Conservation (phyloP, 1,140 invertebrate species). For the Andricus grossulariae region DNA sequence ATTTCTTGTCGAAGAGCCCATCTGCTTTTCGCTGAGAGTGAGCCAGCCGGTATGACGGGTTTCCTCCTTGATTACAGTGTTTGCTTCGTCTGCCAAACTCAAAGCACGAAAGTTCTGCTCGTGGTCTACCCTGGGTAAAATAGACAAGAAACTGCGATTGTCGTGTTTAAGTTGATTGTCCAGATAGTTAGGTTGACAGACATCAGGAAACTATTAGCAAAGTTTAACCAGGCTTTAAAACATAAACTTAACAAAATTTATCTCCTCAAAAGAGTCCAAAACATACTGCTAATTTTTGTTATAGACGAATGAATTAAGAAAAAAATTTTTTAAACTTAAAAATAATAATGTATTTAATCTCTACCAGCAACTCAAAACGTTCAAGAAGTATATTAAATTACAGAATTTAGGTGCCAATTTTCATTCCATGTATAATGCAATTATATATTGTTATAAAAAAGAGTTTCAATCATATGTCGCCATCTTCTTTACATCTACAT, state of each 20-base stretch:
- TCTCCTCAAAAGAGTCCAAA: too few relatives aligned
- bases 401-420: too few relatives aligned
- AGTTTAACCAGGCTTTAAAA: too few relatives aligned
- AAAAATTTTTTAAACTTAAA: too few relatives aligned
- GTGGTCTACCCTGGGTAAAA: conserved; percentile 12
- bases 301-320: too few relatives aligned
- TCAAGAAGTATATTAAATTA: too few relatives aligned
- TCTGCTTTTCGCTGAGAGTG: conserved; percentile 48
- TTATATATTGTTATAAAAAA: neutral
- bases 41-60: conserved; percentile 50
- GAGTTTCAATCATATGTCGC: neutral
- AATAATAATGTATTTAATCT: too few relatives aligned
- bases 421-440: neutral
- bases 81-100: conserved; percentile 58
- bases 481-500: neutral
- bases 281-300: too few relatives aligned
- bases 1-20: conserved; percentile 52
- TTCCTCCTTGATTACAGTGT: conserved; percentile 66
- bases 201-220: neutral
- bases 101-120: conserved; percentile 45
- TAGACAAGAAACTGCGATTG: conserved; percentile 19
- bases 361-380: too few relatives aligned
- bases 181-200: neutral
- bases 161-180: conserved; percentile 27
- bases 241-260: too few relatives aligned